Evolutionary conservation across 2,113 vertebrate genomes (phyloP).

Genomic region (Ptyas mucosa): DNA sequence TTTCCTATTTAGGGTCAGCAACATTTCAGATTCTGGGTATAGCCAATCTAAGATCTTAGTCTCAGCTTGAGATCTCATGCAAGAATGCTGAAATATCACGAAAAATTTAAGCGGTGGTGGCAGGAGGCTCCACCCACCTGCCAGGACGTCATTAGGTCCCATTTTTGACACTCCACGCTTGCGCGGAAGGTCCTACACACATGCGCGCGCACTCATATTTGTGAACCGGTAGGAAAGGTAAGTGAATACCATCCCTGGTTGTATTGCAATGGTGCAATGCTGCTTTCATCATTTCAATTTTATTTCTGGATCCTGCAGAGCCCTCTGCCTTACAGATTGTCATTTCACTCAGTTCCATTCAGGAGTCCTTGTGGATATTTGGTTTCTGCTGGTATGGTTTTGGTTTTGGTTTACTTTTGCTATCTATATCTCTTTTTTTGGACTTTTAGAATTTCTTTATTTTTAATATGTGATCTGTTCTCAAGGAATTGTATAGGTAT

Average conservation of each 20-base stretch:
- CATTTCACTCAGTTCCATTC: neutral
- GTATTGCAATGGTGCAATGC: neutral
- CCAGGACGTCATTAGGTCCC: too few relatives aligned
- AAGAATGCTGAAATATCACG: neutral
- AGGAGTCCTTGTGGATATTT: neutral
- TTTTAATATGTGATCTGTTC: neutral
- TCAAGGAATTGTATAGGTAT: neutral
- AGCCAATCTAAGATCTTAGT: neutral
- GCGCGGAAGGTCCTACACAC: too few relatives aligned
- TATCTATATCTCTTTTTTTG: neutral
- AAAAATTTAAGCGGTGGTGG: neutral
- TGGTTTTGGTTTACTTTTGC: neutral
- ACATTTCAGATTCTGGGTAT: neutral
- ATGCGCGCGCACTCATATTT: too few relatives aligned
- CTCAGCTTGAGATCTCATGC: neutral
- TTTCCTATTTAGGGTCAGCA: neutral
- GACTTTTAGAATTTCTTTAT: neutral
- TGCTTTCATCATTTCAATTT: neutral
- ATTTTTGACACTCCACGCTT: too few relatives aligned
- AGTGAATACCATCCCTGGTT: too few relatives aligned
- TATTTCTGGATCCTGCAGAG: neutral
- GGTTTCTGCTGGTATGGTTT: neutral
- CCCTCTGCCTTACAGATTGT: neutral
- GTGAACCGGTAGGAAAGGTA: too few relatives aligned
- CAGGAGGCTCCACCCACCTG: too few relatives aligned